Percentiles rank a stretch among this genome's conserved stretches.
Conservation (phyloP, 1,140 invertebrate genomes). For the Drosophila nigromelanica region DNA sequence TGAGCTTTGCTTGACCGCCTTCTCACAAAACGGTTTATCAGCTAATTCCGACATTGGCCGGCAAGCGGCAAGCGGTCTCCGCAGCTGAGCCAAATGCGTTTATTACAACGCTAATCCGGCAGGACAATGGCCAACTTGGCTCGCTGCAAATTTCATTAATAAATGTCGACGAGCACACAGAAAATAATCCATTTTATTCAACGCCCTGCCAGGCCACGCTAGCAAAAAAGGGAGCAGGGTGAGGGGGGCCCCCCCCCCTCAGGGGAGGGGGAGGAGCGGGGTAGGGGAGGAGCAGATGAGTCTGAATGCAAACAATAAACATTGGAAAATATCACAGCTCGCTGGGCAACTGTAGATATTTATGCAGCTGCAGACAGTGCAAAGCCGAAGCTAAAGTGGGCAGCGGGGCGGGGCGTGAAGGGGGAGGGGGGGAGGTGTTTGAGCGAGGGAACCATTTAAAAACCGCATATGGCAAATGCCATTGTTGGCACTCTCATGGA, state of each 20-base stretch:
- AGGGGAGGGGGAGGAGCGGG: background rate
- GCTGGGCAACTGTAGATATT: slow-evolving; percentile 53
- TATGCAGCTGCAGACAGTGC: slow-evolving; percentile 38
- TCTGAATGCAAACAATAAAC: slow-evolving; percentile 73
- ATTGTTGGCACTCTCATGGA: slow-evolving; percentile 55
- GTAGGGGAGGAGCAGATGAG: background rate
- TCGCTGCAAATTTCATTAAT: slow-evolving; percentile 71
- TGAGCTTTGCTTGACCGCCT: slow-evolving; percentile 13
- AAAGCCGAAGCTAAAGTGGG: background rate
- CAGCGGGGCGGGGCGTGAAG: background rate
- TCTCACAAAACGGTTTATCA: slow-evolving; percentile 35
- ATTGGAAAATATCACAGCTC: slow-evolving; percentile 69
- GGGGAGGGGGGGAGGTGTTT: background rate
- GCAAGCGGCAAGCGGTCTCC: slow-evolving; percentile 18
- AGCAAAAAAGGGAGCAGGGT: background rate
- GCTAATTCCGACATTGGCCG: slow-evolving; percentile 48
- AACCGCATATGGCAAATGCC: slow-evolving; percentile 62
- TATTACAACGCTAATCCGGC: slow-evolving; percentile 69
- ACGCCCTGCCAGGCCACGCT: background rate
- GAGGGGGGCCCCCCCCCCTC: too few relatives aligned
- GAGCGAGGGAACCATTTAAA: slow-evolving; percentile 31
- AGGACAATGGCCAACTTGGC: slow-evolving; percentile 36
- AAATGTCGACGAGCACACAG: slow-evolving; percentile 65
- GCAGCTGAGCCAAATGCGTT: slow-evolving; percentile 58
- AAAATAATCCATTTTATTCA: slow-evolving; percentile 74